Base-by-base conservation (phyloP, 1,140 invertebrate species). In the Pollicipes pollicipes region DNA sequence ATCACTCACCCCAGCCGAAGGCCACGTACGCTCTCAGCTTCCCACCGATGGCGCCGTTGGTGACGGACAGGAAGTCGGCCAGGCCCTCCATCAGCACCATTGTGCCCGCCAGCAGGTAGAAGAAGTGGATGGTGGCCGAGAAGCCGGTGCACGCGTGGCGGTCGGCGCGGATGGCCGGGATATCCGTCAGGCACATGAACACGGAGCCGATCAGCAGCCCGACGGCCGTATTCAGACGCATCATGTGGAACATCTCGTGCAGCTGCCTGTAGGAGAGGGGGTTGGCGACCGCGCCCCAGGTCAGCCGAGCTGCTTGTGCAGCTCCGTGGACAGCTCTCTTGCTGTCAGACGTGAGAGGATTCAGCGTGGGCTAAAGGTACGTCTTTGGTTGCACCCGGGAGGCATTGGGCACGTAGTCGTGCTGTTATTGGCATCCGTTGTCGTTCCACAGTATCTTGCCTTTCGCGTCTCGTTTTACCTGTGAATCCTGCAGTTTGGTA, bases 241-340 rank as follows among this genome's bases (percentile, higher is more conserved):
- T 78, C 30, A 77, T 70, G 63, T 78, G 77, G 68, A 78, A 78
- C 69, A 76, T 76, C 69, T 78, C 77, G 45, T 77, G 75, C 21
- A 78, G 70, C 58, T 74, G 71, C 30, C 76, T 77, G 73, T 0
- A 69, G 70, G 35, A 30, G 27, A 69, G 0, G 45, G 28, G 72
- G 13, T 29, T 28, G 69, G 24, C 29, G 6, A 35, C 10, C 64
- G 63, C 3, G n/a, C 10, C 27, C 8, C 4, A 35, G 30, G 8
- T 16, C 29, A 16, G 8, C 3, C 27, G 64, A 35, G 32, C 68
- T 69, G 8, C n/a, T 31, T 13, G 45, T 24, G 17, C 45, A 58
- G 45, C 21, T 21, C 24, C 2, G 2, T n/a, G 24, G 6, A 64
- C 63, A 64, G n/a, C 21, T 64, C 10, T 64, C 24, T 64, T 13